Base-by-base conservation (phyloP, 1,140 invertebrate genomes). In the Drosophila tristis region DNA sequence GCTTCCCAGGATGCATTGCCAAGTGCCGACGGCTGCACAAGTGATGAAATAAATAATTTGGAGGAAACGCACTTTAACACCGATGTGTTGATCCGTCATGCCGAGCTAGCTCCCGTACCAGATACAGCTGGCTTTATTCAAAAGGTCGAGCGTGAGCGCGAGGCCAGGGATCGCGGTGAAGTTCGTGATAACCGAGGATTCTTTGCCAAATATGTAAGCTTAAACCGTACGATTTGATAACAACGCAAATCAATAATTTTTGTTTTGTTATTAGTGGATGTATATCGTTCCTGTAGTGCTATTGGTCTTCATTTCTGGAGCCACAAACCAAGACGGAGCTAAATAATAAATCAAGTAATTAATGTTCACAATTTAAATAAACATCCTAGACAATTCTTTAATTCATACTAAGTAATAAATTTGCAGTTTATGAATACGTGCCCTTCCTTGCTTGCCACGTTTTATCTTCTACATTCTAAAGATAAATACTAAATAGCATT, bases 131-230 rank as follows among this genome's bases (percentile, higher is more conserved):
- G 95, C 13, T 99, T 98, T 81, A 97, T 99, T 79, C 96, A 98
- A 85, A 98, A 98, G 91, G 82, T 98, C 39, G 98, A 98, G 92
- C 93, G 96, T 63, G 98, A 99, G 93, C 95, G 96, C 78, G 96
- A 97, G 92, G 97, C 97, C 7, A 95, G 97, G 79, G 96, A 98
- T 90, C 96, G 96, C 74, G 98, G 97, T 29, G 97, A 98, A 81
- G 94, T 95, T 54, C 96, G 96, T 92, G 98, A 99, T 91, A 98
- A 98, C 92, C 94, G 97, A 87, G 98, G 97, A 51, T 99, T 99
- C 92, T 94, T 99, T 81, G 96, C 96, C 1, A 99, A 98, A 98
- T 99, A 99, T 94, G 97, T 98, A 95, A 96, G 96, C 95, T 0
- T 1, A 43, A 6, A 2, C 15, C 35, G 5, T 42, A 7, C 11